Percentiles rank a stretch among this genome's conserved stretches.
Conservation (phyloP, 2,113 vertebrate species). For the Bagarius yarrelli region DNA sequence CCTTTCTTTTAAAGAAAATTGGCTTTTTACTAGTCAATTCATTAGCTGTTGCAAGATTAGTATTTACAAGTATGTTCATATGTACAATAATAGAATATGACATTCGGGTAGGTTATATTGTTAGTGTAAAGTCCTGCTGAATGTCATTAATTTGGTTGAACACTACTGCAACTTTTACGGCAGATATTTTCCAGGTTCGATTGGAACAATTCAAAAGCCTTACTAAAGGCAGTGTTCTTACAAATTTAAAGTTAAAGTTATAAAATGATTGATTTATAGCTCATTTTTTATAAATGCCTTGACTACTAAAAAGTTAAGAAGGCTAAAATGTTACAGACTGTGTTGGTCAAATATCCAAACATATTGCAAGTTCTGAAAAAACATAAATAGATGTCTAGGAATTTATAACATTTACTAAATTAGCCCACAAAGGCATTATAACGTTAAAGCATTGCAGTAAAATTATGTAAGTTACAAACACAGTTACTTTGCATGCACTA, state of each 20-base stretch:
- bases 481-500: neutral
- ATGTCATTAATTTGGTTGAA: neutral
- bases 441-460: conserved; percentile 2
- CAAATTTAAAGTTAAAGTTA: neutral
- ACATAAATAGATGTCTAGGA: conserved; percentile 1
- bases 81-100: neutral
- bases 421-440: conserved; percentile 16
- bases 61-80: conserved; percentile 6
- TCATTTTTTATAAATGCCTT: neutral
- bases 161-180: neutral
- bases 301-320: neutral
- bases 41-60: neutral
- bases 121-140: neutral
- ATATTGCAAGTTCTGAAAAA: neutral
- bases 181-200: neutral
- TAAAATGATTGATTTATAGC: conserved; percentile 1
- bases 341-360: neutral
- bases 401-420: conserved; percentile 8
- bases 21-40: neutral
- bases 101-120: neutral
- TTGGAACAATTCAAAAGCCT: neutral
- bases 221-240: neutral
- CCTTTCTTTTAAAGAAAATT: neutral
- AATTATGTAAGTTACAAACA: neutral
- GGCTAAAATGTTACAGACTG: neutral